Conservation (phyloP, 2,797 vertebrate species). For the Megaceryle alcyon region DNA sequence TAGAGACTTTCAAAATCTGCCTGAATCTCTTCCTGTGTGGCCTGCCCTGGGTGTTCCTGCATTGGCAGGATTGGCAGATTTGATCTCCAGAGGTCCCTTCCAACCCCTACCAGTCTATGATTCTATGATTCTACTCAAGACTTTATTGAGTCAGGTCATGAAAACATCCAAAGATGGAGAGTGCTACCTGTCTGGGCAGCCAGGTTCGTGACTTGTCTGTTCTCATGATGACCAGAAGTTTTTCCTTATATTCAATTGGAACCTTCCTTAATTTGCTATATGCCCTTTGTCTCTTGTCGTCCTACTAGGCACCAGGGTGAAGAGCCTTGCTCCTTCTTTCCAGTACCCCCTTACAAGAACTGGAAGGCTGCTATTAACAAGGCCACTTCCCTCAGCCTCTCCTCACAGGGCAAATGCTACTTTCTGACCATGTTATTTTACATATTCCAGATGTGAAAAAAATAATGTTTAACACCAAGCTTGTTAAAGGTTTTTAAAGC, state of each 20-base stretch:
- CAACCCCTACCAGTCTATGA: too few species aligned
- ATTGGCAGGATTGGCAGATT: too few species aligned
- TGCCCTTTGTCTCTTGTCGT: background rate
- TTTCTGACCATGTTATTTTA: background rate
- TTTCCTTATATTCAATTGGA: background rate
- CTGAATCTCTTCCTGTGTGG: too few species aligned
- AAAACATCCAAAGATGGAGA: background rate
- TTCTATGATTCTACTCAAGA: background rate
- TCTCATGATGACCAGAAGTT: background rate
- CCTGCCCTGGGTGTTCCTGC: too few species aligned
- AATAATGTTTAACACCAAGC: background rate
- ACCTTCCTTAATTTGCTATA: background rate
- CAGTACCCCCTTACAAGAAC: background rate
- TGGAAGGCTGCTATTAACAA: background rate
- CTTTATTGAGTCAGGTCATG: background rate
- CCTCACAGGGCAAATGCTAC: background rate
- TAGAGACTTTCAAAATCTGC: too few species aligned
- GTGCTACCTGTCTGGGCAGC: background rate
- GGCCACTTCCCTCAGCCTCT: background rate
- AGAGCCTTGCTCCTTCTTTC: background rate
- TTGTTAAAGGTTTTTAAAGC: background rate
- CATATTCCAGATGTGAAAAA: background rate
- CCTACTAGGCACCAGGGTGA: background rate
- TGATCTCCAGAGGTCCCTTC: too few species aligned
- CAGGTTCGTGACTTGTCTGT: background rate